Percentiles rank a stretch among this genome's conserved stretches.
Conservation (phyloP, 2,797 vertebrate genomes). For the Picus viridis region DNA sequence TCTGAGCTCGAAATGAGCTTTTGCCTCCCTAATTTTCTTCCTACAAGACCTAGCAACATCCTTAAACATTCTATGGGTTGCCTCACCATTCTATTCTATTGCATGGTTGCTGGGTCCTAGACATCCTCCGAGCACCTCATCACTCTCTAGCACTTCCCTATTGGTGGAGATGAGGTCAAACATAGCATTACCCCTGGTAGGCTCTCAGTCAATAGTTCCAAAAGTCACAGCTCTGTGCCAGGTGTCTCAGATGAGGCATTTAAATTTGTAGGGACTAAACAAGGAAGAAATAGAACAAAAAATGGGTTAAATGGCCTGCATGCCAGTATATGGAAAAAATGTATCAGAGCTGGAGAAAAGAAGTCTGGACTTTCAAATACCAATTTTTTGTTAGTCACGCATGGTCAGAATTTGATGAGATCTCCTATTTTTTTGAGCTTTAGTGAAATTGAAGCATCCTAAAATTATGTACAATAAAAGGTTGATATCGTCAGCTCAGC, state of each 20-base stretch:
- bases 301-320: background rate
- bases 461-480: background rate
- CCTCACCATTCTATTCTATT: too few relatives aligned
- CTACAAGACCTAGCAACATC: too few relatives aligned
- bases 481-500: background rate
- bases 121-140: too few relatives aligned
- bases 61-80: too few relatives aligned
- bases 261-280: background rate
- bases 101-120: too few relatives aligned
- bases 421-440: background rate
- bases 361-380: background rate
- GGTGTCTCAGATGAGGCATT: background rate
- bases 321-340: background rate
- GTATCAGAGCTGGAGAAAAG: background rate
- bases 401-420: background rate
- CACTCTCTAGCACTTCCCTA: too few relatives aligned
- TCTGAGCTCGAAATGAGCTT: too few relatives aligned
- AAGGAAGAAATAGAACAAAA: background rate
- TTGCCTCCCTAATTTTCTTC: too few relatives aligned
- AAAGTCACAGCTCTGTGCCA: background rate
- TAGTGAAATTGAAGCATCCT: background rate
- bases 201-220: background rate
- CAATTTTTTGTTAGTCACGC: background rate
- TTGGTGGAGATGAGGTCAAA: too few relatives aligned
- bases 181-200: too few relatives aligned